A percentile compares a stretch with the other conserved stretches of the same genome.
phyloP scores from a whole-genome alignment of 2,113 vertebrate species.

The Plectropomus leopardus region DNA sequence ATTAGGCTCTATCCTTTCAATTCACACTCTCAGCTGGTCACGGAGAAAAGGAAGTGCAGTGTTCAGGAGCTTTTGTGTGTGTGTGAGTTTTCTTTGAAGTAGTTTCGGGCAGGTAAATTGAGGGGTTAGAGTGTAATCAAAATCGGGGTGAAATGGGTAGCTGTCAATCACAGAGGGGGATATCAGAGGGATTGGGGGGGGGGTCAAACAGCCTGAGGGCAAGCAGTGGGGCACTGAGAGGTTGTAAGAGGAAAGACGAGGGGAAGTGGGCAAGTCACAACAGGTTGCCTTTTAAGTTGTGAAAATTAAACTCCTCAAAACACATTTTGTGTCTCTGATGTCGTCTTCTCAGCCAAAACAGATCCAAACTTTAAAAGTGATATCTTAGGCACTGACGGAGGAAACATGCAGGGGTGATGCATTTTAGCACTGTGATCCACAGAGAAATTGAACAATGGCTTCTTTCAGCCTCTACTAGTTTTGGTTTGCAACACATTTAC shows the following conservation, averaged over 20 bases:
- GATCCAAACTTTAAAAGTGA: background rate
- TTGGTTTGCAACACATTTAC: background rate
- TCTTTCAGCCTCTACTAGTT: no score
- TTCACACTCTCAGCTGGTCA: slow-evolving; percentile 55
- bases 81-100: slow-evolving; percentile 67
- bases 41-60: slow-evolving; percentile 45
- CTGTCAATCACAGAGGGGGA: slow-evolving; percentile 63
- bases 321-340: background rate
- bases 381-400: no score
- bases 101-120: slow-evolving; percentile 66
- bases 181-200: background rate
- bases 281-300: slow-evolving; percentile 30
- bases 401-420: background rate
- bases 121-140: slow-evolving; percentile 71
- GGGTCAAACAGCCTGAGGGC: slow-evolving; percentile 38
- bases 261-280: slow-evolving; percentile 24
- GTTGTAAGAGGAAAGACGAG: slow-evolving; percentile 1
- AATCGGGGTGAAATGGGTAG: slow-evolving; percentile 69
- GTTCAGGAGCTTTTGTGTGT: slow-evolving; percentile 41
- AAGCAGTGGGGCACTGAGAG: background rate
- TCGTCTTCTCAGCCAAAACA: background rate
- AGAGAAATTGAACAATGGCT: background rate
- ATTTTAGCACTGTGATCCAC: background rate
- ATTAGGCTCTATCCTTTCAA: slow-evolving; percentile 57
- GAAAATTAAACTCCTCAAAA: slow-evolving; percentile 2